phyloP scores from a whole-genome alignment of 2,113 vertebrate genomes.

The Cyprinus carpio region DNA sequence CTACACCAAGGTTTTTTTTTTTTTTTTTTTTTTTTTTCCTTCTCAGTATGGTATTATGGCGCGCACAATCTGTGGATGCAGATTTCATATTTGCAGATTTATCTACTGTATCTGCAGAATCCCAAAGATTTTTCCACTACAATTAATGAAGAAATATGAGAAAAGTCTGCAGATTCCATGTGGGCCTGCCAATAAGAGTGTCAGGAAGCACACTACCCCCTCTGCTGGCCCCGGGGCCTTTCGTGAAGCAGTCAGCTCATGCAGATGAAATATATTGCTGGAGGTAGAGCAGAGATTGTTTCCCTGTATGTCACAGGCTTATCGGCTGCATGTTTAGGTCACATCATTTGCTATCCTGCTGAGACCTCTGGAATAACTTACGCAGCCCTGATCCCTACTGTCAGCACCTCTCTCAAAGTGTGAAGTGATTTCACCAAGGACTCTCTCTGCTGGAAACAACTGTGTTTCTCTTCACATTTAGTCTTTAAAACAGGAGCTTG shows the following conservation, averaged over 20 bases:
- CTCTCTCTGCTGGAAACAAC: conserved; percentile 57
- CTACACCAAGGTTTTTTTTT: too few species aligned
- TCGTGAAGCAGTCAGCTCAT: conserved; percentile 1
- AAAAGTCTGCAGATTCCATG: not conserved
- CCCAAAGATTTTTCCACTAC: not conserved
- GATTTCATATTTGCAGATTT: not conserved
- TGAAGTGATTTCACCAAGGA: conserved; percentile 67
- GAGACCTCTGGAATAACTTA: conserved; percentile 65
- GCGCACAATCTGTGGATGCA: not conserved
- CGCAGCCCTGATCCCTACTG: conserved; percentile 66
- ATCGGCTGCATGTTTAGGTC: conserved; percentile 65
- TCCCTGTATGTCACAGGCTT: conserved; percentile 57
- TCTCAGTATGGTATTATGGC: not conserved
- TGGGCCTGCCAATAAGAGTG: not conserved
- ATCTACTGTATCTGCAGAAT: not conserved
- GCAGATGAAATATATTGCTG: conserved; percentile 59
- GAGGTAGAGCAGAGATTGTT: conserved; percentile 53
- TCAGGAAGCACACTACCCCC: conserved; percentile 66
- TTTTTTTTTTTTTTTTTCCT: not conserved
- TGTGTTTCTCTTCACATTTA: conserved; percentile 56
- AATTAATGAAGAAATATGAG: not conserved
- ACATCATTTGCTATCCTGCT: conserved; percentile 59
- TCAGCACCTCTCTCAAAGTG: conserved; percentile 65
- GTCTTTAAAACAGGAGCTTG: conserved; percentile 53
- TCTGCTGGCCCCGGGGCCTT: conserved; percentile 55